Evolutionary conservation across 2,797 vertebrate genomes (phyloP), one percentile per base, ranked within the genome.

Genomic region (Loris lydekkerianus): DNA sequence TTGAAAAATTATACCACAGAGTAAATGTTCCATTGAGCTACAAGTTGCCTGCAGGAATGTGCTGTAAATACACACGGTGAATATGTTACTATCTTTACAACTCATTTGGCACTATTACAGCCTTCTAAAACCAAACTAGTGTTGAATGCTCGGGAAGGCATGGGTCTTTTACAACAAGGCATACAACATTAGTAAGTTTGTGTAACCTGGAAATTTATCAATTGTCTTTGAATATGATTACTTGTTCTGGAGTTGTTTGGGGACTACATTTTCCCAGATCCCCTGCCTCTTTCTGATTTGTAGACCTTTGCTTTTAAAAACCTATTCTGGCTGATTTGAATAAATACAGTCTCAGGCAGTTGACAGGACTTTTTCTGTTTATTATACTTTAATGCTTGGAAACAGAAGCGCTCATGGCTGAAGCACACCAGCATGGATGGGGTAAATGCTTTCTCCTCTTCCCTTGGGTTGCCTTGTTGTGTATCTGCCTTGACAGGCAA

Each of bases 1-100:
- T 94, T 98, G 97, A 97, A 97, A 98, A 97, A 97, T 93, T 92
- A 96, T 92, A 46, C 92, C 93, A 93, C 82, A 65, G 89, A 82
- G 82, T 96, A 97, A 93, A 96, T 86, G 91, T 96, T 96, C 86
- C 95, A 96, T 63, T 92, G 96, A 97, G 95, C 95, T 96, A 97
- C 96, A 96, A 96, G 91, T 92, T 93, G 96, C 98, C 97, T 34
- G 70, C 70, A 77, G 95, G 84, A 98, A 96, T 89, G 77, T 73
- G 86, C 86, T 85, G 84, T 97, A 97, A 97, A 97, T 97, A 97
- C 76, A 86, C 84, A 69, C 18, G 69, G 69, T 53, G 77, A 97
- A 87, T 92, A 90, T 86, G 92, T 93, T 92, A 56, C 91, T 96
- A 76, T 96, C 96, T 97, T 97, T 95, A 96, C 96, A 93, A 97